phyloP scores from a whole-genome alignment of 2,797 vertebrate genomes.

The Eulemur rubriventer region DNA sequence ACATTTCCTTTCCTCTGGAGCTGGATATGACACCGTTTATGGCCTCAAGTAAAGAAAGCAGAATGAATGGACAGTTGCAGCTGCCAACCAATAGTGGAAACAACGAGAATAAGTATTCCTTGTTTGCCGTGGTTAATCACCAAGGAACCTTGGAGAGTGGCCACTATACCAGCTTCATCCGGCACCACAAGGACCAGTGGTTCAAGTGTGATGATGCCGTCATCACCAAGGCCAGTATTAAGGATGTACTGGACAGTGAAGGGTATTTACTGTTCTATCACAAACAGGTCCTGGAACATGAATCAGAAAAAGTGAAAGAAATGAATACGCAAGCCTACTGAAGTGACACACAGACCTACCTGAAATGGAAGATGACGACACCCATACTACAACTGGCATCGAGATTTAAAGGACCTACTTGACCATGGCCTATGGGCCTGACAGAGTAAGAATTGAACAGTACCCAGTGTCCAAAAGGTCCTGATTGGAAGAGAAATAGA shows the following conservation, averaged over 20 bases:
- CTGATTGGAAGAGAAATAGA: slow-evolving; percentile 79
- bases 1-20: slow-evolving; percentile 98
- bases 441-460: slow-evolving; percentile 85
- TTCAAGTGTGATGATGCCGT: slow-evolving; percentile 99
- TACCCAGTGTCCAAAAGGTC: slow-evolving; percentile 81
- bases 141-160: slow-evolving; percentile 99
- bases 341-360: slow-evolving; percentile 94
- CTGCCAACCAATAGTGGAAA: slow-evolving; percentile 95
- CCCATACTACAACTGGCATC: slow-evolving; percentile 82
- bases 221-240: slow-evolving; percentile 99
- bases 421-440: slow-evolving; percentile 87
- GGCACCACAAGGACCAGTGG: slow-evolving; percentile 99
- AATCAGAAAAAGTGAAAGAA: slow-evolving; percentile 89
- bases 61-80: slow-evolving; percentile 98
- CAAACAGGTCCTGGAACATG: slow-evolving; percentile 98
- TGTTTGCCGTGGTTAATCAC: slow-evolving; percentile 99
- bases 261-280: slow-evolving; percentile 99
- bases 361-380: slow-evolving; percentile 89
- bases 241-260: slow-evolving; percentile 99
- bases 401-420: slow-evolving; percentile 89
- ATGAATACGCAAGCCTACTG: slow-evolving; percentile 87
- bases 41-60: slow-evolving; percentile 99
- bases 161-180: slow-evolving; percentile 99
- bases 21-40: slow-evolving; percentile 99
- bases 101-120: slow-evolving; percentile 99